These are phyloP conservation scores for Bryconaethiops microstoma DNA, from an alignment of 2,797 vertebrate genomes.

Conservation along the genomic window DNA sequence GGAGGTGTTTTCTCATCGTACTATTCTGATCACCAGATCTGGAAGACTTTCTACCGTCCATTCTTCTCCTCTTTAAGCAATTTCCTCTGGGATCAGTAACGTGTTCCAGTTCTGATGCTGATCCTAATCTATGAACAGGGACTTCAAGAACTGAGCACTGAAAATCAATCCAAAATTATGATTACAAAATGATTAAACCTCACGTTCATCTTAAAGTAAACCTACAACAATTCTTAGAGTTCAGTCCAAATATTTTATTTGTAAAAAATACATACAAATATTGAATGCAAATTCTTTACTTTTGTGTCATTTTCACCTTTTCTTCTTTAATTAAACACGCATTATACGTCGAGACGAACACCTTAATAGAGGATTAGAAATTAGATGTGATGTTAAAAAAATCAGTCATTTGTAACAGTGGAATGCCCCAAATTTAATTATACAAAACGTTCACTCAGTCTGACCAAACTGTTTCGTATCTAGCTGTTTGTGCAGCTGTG, in stretches of 20 bases:
- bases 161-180: not conserved
- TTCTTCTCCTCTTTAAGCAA: too few species aligned
- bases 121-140: not conserved
- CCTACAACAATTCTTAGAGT: not conserved
- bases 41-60: too few species aligned
- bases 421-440: not conserved
- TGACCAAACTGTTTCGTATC: not conserved
- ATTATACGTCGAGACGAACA: not conserved
- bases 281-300: not conserved
- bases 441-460: not conserved
- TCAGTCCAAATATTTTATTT: too few species aligned
- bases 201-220: not conserved
- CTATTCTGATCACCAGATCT: too few species aligned
- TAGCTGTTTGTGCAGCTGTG: not conserved
- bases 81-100: too few species aligned
- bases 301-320: not conserved
- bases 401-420: too few species aligned
- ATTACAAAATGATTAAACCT: conserved; percentile 14
- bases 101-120: too few species aligned
- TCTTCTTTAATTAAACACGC: not conserved
- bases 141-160: not conserved
- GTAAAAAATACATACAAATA: too few species aligned
- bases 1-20: too few species aligned
- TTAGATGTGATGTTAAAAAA: not conserved
- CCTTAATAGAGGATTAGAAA: not conserved